phyloP scores from a whole-genome alignment of 2,888 invertebrate species.

The Sympetrum striolatum region DNA sequence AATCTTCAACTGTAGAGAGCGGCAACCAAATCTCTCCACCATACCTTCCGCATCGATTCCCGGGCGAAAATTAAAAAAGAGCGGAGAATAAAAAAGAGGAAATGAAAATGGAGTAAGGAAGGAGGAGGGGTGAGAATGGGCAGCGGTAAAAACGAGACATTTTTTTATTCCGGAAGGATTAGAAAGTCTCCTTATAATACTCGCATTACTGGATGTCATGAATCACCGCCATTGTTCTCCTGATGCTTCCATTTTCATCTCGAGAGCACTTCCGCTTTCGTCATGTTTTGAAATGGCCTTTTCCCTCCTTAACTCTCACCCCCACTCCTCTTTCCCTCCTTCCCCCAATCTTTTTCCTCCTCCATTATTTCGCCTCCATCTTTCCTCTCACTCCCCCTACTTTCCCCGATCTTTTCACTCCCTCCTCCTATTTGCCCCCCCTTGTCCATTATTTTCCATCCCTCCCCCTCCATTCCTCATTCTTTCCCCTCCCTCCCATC shows the following conservation, averaged over 20 bases:
- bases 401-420: too few species aligned
- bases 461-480: too few species aligned
- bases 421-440: neutral
- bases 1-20: neutral
- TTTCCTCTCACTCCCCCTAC: neutral
- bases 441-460: too few species aligned
- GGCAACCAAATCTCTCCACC: neutral
- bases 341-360: neutral
- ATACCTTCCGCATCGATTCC: neutral
- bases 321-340: neutral
- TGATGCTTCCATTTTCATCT: conserved; percentile 33
- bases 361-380: conserved; percentile 1
- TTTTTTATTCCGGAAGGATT: conserved; percentile 14
- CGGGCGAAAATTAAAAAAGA: neutral
- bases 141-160: neutral
- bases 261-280: conserved; percentile 41
- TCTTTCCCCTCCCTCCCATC: conserved; percentile 16
- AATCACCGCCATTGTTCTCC: conserved; percentile 32
- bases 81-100: neutral
- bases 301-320: conserved; percentile 21
- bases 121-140: neutral
- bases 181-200: conserved; percentile 6
- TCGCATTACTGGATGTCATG: conserved; percentile 38
- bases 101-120: neutral
- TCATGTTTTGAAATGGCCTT: conserved; percentile 37